A percentile compares a stretch with the other conserved stretches of the same genome.
These are phyloP conservation scores for Eutrigla gurnardus DNA, from an alignment of 2,797 vertebrate species.

Conservation along the genomic window DNA sequence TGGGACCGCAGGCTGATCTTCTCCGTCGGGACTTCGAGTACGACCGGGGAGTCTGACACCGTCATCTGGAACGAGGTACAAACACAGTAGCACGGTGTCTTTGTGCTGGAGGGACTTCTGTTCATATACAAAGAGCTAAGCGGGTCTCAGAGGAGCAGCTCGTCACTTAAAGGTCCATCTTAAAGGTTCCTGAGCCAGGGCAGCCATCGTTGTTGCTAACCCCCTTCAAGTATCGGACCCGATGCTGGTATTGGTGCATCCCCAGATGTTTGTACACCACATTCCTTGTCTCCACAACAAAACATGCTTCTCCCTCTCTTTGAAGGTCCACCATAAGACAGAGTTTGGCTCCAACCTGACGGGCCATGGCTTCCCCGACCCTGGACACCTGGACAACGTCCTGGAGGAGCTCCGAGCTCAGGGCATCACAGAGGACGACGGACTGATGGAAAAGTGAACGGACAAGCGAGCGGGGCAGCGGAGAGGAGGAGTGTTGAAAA, in stretches of 20 bases:
- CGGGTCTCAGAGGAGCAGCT: no score
- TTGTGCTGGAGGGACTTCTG: no score
- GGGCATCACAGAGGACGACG: slow-evolving; percentile 90
- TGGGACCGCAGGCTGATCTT: slow-evolving; percentile 96
- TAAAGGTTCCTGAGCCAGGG: no score
- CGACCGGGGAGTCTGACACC: slow-evolving; percentile 93
- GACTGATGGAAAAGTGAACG: slow-evolving; percentile 71
- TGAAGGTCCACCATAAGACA: slow-evolving; percentile 90
- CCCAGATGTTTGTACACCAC: neutral
- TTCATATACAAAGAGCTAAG: no score
- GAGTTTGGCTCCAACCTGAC: slow-evolving; percentile 97
- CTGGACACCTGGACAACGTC: slow-evolving; percentile 93
- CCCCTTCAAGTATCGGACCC: no score
- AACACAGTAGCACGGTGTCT: neutral
- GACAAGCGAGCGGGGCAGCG: neutral
- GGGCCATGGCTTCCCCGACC: slow-evolving; percentile 93
- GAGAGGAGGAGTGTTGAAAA: neutral
- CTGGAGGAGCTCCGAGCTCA: slow-evolving; percentile 92
- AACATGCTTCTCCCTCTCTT: neutral
- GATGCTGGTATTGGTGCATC: no score
- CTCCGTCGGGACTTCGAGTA: slow-evolving; percentile 93
- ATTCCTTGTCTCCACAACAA: neutral
- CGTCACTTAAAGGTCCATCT: no score
- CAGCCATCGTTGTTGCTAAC: no score
- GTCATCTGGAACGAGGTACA: slow-evolving; percentile 96